Conservation (phyloP, 2,888 invertebrate species). For the Drosophila colorata region DNA sequence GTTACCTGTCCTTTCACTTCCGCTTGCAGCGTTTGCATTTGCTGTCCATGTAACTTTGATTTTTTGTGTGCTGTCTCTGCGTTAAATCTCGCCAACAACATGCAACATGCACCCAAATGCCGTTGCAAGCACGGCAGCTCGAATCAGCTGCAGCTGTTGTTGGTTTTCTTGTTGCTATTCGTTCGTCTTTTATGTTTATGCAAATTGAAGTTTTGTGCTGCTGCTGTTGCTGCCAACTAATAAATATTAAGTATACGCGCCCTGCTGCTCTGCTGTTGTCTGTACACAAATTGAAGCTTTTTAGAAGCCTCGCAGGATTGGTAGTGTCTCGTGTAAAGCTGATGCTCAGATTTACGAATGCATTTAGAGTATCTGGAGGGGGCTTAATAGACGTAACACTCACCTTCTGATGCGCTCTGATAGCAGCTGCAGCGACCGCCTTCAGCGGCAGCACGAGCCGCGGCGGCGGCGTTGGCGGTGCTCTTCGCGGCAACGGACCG, state of each 20-base stretch:
- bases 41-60: slow-evolving; percentile 69
- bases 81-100: slow-evolving; percentile 64
- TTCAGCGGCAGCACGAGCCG: slow-evolving; percentile 65
- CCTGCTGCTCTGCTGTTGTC: slow-evolving; percentile 29
- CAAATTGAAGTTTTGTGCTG: slow-evolving; percentile 74
- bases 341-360: slow-evolving; percentile 18
- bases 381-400: slow-evolving; percentile 43
- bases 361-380: not conserved
- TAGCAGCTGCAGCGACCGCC: slow-evolving; percentile 64
- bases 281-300: slow-evolving; percentile 64
- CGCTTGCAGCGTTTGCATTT: slow-evolving; percentile 54
- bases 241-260: slow-evolving; percentile 78
- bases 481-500: slow-evolving; percentile 8
- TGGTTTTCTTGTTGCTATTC: slow-evolving; percentile 28
- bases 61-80: slow-evolving; percentile 72
- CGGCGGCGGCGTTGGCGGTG: slow-evolving; percentile 18
- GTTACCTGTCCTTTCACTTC: slow-evolving; percentile 50
- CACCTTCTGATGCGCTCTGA: slow-evolving; percentile 80
- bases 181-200: slow-evolving; percentile 78
- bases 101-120: slow-evolving; percentile 52
- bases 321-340: slow-evolving; percentile 30
- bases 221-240: slow-evolving; percentile 59
- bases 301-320: slow-evolving; percentile 52
- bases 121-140: slow-evolving; percentile 17
- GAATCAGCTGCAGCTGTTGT: slow-evolving; percentile 26